These are phyloP conservation scores for Hoplostethus atlanticus DNA, from an alignment of 2,797 vertebrate species.

Conservation along the genomic window DNA sequence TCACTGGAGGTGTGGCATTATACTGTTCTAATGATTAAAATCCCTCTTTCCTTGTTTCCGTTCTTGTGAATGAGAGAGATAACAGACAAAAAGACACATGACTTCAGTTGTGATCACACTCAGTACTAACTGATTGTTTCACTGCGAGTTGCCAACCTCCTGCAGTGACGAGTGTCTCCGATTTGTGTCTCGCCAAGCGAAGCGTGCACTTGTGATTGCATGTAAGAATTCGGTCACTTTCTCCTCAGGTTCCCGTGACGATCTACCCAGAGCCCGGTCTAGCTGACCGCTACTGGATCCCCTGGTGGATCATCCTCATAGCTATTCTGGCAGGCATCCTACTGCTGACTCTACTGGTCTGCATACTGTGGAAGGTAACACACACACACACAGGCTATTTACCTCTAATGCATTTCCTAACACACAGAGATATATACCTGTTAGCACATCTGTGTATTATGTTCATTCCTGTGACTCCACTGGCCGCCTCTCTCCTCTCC, in stretches of 20 bases:
- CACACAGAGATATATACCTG: neutral
- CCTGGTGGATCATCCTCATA: conserved; percentile 94
- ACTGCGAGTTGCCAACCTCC: too few species aligned
- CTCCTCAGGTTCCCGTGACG: conserved; percentile 87
- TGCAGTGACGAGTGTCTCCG: too few species aligned
- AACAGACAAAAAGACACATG: neutral
- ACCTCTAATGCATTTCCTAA: neutral
- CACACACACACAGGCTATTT: neutral
- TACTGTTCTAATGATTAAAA: too few species aligned
- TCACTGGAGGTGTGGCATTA: too few species aligned
- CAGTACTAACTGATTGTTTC: neutral
- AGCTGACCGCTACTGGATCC: conserved; percentile 83
- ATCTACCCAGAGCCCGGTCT: conserved; percentile 90
- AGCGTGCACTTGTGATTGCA: neutral
- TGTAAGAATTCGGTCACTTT: neutral
- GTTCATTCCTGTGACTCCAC: conserved; percentile 4
- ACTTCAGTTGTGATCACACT: neutral
- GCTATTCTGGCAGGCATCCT: conserved; percentile 89
- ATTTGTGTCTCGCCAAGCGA: too few species aligned
- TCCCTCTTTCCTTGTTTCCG: too few species aligned
- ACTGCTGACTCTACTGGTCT: conserved; percentile 88
- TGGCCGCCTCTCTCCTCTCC: neutral
- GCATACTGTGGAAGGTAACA: conserved; percentile 92
- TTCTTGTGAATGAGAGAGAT: neutral
- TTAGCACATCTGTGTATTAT: too few species aligned